Conservation (phyloP, 2,113 vertebrate genomes). For the Neopipo cinnamomea region DNA sequence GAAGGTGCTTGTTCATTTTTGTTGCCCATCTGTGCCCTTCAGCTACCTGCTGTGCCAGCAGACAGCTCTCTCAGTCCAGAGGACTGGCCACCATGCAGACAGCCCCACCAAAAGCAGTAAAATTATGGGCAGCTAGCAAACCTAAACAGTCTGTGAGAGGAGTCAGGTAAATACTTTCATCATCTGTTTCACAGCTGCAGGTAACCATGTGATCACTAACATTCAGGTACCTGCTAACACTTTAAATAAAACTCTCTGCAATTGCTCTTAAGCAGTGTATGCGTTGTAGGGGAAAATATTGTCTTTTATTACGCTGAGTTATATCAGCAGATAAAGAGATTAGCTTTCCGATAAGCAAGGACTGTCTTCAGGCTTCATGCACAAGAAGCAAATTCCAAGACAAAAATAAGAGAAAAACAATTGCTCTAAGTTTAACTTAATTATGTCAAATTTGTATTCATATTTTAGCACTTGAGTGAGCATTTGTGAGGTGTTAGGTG, state of each 20-base stretch:
- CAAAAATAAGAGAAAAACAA: neutral
- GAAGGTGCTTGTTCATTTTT: neutral
- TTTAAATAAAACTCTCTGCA: neutral
- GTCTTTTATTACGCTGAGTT: neutral
- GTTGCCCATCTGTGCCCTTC: neutral
- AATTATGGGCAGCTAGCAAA: neutral
- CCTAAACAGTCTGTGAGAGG: neutral
- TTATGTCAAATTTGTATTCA: neutral
- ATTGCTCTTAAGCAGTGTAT: neutral
- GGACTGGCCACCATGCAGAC: accelerated
- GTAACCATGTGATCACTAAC: neutral
- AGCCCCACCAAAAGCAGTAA: neutral
- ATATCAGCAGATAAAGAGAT: neutral
- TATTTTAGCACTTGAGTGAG: neutral
- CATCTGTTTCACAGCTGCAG: neutral
- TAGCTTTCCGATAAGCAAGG: neutral
- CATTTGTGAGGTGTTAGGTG: neutral
- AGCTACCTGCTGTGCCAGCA: neutral
- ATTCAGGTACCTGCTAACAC: neutral
- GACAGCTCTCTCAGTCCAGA: neutral
- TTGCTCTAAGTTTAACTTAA: neutral
- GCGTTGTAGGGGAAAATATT: neutral
- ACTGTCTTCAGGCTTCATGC: neutral
- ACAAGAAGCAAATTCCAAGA: neutral
- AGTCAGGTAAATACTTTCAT: neutral